Evolutionary conservation across 1,140 invertebrate species (phyloP), one percentile per base, ranked within the genome.

Genomic region (Conopomorpha cramerella): DNA sequence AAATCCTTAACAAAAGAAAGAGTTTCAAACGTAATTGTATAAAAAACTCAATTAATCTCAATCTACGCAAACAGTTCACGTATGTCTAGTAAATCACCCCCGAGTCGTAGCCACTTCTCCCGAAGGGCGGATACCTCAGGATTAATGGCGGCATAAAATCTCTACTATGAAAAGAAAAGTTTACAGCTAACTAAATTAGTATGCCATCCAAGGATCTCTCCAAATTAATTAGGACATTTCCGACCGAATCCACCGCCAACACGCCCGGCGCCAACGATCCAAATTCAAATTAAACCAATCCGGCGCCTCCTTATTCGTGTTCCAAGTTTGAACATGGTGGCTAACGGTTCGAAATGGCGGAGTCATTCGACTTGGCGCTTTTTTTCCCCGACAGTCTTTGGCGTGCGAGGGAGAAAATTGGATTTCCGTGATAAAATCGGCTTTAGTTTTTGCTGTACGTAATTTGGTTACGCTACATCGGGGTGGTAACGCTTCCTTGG

Each of bases 231-330:
- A 55, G 51, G 41, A 35, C 36, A 36, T 45, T 47, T 43, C 41
- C 46, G 45, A 45, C 35, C 38, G 38, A 15, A 36, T 38, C 39
- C 19, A 7, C 40, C 27, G 36, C 43, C 47, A 45, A 50, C 54
- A 51, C 54, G 50, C 41, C 41, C 46, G 44, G 46, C 51, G 57
- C n/a, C n/a, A n/a, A 49, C 51, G 52, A 49, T 55, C 55, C 45
- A 73, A 71, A 73, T 73, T 74, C 61, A 74, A 74, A 74, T 74
- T 74, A 74, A 68, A 71, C 70, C 66, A 68, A 71, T 71, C 62
- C 51, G 61, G 70, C 65, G 66, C 70, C 70, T 71, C 70, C 70
- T 74, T 63, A 74, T 71, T 71, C 70, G 66, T 74, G 70, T 74
- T 63, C 54, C 37, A 41, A 46, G 49, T 54, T 68, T 55, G 54